phyloP scores from a whole-genome alignment of 2,797 vertebrate species.

The Trachurus trachurus region DNA sequence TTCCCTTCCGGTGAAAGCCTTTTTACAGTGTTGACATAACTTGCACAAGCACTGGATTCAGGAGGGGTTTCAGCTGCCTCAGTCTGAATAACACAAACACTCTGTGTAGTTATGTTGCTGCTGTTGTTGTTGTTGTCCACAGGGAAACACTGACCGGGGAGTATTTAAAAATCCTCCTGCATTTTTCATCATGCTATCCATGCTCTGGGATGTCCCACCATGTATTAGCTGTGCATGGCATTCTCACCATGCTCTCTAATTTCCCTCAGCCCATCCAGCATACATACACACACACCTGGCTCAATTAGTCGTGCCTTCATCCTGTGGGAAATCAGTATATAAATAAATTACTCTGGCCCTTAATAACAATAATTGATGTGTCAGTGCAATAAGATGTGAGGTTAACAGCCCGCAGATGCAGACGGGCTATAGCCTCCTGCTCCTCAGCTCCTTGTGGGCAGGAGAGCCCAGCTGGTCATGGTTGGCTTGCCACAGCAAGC shows the following conservation, averaged over 20 bases:
- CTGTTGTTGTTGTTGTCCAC: slow-evolving; percentile 1
- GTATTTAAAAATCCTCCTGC: slow-evolving; percentile 21
- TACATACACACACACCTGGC: slow-evolving; percentile 66
- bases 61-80: slow-evolving; percentile 38
- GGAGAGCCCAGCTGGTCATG: slow-evolving; percentile 76
- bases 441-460: slow-evolving; percentile 60
- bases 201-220: slow-evolving; percentile 55
- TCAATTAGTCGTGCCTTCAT: slow-evolving; percentile 76
- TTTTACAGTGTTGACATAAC: slow-evolving; percentile 11
- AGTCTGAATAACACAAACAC: slow-evolving; percentile 48
- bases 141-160: slow-evolving; percentile 14
- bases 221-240: slow-evolving; percentile 43
- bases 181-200: slow-evolving; percentile 43
- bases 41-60: slow-evolving; percentile 33
- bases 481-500: slow-evolving; percentile 64
- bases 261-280: slow-evolving; percentile 46
- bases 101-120: neutral
- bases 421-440: slow-evolving; percentile 63
- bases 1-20: slow-evolving; percentile 2
- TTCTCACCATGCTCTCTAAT: slow-evolving; percentile 42
- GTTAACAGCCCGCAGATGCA: slow-evolving; percentile 80
- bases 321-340: slow-evolving; percentile 82
- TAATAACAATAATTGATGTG: slow-evolving; percentile 87
- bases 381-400: slow-evolving; percentile 81
- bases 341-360: slow-evolving; percentile 82